phyloP scores from a whole-genome alignment of 2,113 vertebrate species.

The Baryphthengus martii region DNA sequence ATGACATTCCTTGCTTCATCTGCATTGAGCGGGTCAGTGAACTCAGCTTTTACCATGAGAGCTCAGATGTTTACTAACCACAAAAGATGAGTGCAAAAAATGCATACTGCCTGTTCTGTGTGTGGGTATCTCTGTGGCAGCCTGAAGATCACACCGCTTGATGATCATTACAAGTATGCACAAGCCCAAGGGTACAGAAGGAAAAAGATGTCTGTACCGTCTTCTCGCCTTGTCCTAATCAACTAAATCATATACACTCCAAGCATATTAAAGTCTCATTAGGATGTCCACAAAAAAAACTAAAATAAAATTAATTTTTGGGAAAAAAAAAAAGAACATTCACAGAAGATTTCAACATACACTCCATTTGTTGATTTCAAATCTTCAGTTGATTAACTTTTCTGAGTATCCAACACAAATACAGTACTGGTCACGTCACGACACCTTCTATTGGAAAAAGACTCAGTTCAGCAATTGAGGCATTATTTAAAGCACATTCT shows the following conservation, averaged over 20 bases:
- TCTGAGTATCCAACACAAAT: background rate
- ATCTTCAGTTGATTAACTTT: background rate
- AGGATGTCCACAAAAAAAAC: background rate
- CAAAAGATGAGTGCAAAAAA: background rate
- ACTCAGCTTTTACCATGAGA: background rate
- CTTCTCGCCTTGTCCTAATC: background rate
- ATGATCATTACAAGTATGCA: background rate
- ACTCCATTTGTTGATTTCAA: background rate
- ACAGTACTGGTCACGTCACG: background rate
- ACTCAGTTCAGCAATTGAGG: background rate
- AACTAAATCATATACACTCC: background rate
- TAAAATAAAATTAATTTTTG: too few species aligned
- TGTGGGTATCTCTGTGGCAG: background rate
- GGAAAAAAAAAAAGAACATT: background rate
- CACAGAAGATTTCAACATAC: background rate
- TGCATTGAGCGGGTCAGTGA: background rate
- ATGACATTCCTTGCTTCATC: background rate
- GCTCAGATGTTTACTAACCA: background rate
- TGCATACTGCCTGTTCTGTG: background rate
- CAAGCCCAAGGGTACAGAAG: background rate
- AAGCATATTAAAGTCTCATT: background rate
- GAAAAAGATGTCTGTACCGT: background rate
- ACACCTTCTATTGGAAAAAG: background rate
- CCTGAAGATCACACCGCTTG: background rate
- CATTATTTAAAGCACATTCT: background rate